Percentiles rank a stretch among this genome's conserved stretches.
phyloP scores from a whole-genome alignment of 2,888 invertebrate species.

The Acanthacorydalis orientalis region DNA sequence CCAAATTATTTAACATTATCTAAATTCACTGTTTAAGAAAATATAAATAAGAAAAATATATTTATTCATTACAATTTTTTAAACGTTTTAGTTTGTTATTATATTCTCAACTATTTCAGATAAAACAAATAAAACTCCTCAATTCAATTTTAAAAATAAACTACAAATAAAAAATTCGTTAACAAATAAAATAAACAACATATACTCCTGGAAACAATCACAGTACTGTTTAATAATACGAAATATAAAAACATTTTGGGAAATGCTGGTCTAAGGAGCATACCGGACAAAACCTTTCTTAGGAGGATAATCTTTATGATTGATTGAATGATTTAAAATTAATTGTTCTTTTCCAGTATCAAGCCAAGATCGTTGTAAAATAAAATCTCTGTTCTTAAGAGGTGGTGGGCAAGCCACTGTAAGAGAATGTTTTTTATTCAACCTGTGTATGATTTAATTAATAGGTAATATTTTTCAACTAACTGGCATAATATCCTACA shows the following conservation, averaged over 20 bases:
- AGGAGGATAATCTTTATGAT: constrained; percentile 71
- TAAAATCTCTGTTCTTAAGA: constrained; percentile 79
- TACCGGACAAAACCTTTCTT: constrained; percentile 65
- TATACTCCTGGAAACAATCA: background rate
- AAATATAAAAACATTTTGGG: background rate
- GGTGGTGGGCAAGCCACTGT: constrained; percentile 76
- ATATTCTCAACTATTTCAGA: no score
- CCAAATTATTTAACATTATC: no score
- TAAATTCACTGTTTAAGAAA: no score
- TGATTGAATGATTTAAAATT: constrained; percentile 81
- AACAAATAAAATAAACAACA: background rate
- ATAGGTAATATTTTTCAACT: constrained; percentile 21
- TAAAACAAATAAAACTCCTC: no score
- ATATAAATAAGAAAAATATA: no score
- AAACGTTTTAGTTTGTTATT: no score
- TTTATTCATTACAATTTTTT: no score
- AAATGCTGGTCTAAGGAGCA: constrained; percentile 3
- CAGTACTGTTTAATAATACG: background rate
- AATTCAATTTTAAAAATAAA: no score
- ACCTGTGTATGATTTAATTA: background rate
- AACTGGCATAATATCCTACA: constrained; percentile 81
- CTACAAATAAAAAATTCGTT: background rate
- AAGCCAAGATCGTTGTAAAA: constrained; percentile 81
- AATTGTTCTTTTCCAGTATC: constrained; percentile 73
- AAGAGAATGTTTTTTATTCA: constrained; percentile 10